phyloP scores from a whole-genome alignment of 2,797 vertebrate species.

The Sitta carolinensis region DNA sequence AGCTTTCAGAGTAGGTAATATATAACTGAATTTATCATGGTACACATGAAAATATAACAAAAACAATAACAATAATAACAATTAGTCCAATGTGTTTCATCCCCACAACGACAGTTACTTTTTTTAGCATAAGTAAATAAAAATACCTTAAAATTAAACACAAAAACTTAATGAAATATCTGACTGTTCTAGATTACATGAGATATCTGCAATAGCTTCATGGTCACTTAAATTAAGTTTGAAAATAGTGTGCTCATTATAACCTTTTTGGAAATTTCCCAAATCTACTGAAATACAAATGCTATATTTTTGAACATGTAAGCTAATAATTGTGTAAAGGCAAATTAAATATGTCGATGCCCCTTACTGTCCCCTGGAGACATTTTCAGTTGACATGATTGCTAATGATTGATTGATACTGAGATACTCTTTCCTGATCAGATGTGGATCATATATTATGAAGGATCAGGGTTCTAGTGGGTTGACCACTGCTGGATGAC shows the following conservation, averaged over 20 bases:
- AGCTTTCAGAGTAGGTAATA: constrained; percentile 67
- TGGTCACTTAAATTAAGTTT: background rate
- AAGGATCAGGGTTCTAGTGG: background rate
- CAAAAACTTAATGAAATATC: constrained; percentile 43
- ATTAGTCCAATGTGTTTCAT: constrained; percentile 17
- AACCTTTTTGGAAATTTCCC: background rate
- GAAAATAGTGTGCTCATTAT: background rate
- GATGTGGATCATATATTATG: background rate
- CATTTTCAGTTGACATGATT: background rate
- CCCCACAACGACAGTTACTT: constrained; percentile 44
- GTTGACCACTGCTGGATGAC: background rate
- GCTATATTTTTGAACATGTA: background rate
- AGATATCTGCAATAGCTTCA: background rate
- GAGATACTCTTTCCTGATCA: background rate
- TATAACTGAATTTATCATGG: constrained; percentile 59
- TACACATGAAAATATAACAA: constrained; percentile 58
- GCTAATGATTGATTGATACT: background rate
- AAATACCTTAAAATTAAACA: constrained; percentile 61
- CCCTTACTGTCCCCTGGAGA: background rate
- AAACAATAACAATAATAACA: background rate
- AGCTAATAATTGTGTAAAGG: background rate
- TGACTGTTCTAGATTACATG: background rate
- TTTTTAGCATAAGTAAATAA: constrained; percentile 50
- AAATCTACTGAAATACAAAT: background rate
- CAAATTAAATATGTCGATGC: background rate